phyloP scores from a whole-genome alignment of 2,797 vertebrate species.

The Centropyge bicolor region DNA sequence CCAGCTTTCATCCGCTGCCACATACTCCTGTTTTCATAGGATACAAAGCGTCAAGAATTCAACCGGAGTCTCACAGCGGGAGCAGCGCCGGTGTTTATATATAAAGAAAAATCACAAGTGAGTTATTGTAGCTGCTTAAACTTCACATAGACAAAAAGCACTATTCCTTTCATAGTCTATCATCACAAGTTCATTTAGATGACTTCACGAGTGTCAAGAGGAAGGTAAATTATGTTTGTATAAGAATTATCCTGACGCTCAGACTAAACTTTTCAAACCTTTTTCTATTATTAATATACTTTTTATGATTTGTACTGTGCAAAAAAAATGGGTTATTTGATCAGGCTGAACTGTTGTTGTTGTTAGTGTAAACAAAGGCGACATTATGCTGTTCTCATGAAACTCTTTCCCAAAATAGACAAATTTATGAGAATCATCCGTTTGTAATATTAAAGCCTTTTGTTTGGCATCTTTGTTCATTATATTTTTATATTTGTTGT shows the following conservation, averaged over 20 bases:
- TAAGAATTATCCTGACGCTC: background rate
- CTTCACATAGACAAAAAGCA: slow-evolving; percentile 5
- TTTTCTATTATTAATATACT: background rate
- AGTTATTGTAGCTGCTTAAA: background rate
- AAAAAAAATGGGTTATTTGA: background rate
- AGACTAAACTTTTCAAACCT: background rate
- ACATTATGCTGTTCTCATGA: slow-evolving; percentile 3
- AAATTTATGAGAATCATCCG: background rate
- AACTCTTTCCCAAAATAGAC: slow-evolving; percentile 15
- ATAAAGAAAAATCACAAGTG: slow-evolving; percentile 40
- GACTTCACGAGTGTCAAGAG: background rate
- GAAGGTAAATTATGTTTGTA: background rate
- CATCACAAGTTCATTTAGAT: slow-evolving; percentile 11
- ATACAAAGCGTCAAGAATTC: slow-evolving; percentile 66
- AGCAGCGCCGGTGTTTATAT: slow-evolving; percentile 75
- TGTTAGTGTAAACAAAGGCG: slow-evolving; percentile 51
- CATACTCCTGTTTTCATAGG: slow-evolving; percentile 76
- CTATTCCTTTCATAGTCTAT: background rate
- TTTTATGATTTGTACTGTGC: background rate
- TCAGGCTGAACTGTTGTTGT: slow-evolving; percentile 8
- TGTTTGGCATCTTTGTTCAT: slow-evolving; percentile 28
- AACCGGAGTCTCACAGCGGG: slow-evolving; percentile 40
- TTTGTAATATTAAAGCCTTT: background rate
- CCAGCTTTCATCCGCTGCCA: slow-evolving; percentile 65
- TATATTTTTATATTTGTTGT: background rate